These are phyloP conservation scores for Sphaerodactylus townsendi DNA, from an alignment of 2,113 vertebrate genomes.

Conservation along the genomic window DNA sequence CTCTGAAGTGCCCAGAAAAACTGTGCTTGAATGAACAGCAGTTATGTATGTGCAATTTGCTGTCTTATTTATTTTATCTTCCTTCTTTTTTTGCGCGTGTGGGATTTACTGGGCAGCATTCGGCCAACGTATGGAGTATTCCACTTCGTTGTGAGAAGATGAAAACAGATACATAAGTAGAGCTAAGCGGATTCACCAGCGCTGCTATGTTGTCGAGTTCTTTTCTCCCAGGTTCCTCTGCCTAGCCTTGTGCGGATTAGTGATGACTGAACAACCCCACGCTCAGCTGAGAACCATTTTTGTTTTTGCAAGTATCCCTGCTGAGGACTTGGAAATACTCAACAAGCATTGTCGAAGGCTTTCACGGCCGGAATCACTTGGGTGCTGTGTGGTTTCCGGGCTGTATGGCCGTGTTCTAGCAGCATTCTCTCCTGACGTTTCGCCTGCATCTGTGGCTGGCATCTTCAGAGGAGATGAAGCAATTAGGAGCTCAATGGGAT, in stretches of 20 bases:
- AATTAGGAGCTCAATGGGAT: too few relatives aligned
- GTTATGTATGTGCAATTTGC: conserved; percentile 60
- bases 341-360: too few relatives aligned
- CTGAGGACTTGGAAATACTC: too few relatives aligned
- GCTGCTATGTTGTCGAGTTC: neutral
- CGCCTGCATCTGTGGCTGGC: too few relatives aligned
- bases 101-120: neutral
- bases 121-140: neutral
- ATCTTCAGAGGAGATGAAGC: too few relatives aligned
- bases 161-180: neutral
- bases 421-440: too few relatives aligned
- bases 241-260: neutral
- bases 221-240: neutral
- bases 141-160: neutral
- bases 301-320: too few relatives aligned
- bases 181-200: neutral
- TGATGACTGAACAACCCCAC: too few relatives aligned
- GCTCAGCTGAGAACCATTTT: too few relatives aligned
- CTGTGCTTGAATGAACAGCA: conserved; percentile 58
- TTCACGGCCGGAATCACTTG: too few relatives aligned
- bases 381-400: too few relatives aligned
- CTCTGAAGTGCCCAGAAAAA: conserved; percentile 65
- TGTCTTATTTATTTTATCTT: conserved; percentile 24
- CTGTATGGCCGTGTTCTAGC: too few relatives aligned
- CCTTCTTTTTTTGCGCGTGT: neutral